Evolutionary conservation across 2,888 invertebrate species (phyloP), one percentile per base, ranked within the genome.

Genomic region (Arge pagana): DNA sequence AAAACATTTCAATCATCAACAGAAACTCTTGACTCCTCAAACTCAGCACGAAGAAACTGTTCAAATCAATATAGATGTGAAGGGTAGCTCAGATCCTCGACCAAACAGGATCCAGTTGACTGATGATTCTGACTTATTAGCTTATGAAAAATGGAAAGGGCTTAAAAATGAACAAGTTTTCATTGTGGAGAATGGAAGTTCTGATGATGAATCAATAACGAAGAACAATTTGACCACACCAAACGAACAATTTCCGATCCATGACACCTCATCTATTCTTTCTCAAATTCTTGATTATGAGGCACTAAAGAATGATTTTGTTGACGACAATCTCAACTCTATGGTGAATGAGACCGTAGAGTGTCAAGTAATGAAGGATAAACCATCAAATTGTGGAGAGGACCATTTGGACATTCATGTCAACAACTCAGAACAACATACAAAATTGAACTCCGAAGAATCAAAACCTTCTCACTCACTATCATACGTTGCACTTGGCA

Each of bases 121-220:
- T 6, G 31, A 52, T 23, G 52, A 52, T 30, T 52, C 52, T 35
- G 52, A 52, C 28, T 28, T 52, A 26, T 35, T 16, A 35, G 23
- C 45, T 3, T 45, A n/a, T 45, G 52, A 45, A 26, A 35, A 43
- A 35, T 52, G 52, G 37, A 35, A 35, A 21, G 52, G 52, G 10
- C 23, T 52, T 10, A 19, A 45, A 13, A 52, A 52, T 43, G 13
- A 40, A 13, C 13, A 40, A 40, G 40, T 40, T 24, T 40, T 26
- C 3, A 40, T 40, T 23, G 6, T 24, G 3, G 24, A 24, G 24
- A 40, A 23, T 11, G 24, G 8, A 10, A 24, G 11, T 6, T 23
- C 13, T 24, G 24, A 26, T 43, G 18, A 43, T 31, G 30, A 33
- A 31, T 4, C 15, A 4, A 31, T 15, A 16, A 21, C 18, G 33